A percentile compares a stretch with the other conserved stretches of the same genome.
Conservation (phyloP, 2,113 vertebrate species). For the Hydrochoerus hydrochaeris region DNA sequence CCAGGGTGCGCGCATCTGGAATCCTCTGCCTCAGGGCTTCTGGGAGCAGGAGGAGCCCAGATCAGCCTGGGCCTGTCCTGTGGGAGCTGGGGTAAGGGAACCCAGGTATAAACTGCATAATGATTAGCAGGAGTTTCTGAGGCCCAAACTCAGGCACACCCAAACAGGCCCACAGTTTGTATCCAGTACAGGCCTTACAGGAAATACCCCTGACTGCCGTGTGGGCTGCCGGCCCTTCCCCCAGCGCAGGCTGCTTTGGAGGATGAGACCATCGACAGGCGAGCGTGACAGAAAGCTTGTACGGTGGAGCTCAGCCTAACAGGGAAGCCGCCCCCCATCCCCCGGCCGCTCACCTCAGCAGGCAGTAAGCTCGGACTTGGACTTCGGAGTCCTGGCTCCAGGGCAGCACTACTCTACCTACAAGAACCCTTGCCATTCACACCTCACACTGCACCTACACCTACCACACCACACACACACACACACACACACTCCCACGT, state of each 20-base stretch:
- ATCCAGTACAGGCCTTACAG: neutral
- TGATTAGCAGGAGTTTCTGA: neutral
- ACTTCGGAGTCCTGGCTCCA: too few species aligned
- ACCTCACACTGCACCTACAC: neutral
- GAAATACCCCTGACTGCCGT: accelerated
- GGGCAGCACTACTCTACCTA: neutral
- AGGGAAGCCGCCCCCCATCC: neutral
- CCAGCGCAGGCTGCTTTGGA: neutral
- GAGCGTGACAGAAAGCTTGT: neutral
- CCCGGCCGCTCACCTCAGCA: neutral
- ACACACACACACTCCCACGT: accelerated
- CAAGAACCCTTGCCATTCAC: neutral
- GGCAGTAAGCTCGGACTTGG: neutral
- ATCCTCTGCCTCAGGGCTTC: neutral
- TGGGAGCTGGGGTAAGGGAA: neutral
- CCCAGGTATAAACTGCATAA: accelerated
- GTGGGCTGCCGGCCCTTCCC: neutral
- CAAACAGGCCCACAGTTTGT: accelerated
- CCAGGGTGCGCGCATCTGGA: accelerated
- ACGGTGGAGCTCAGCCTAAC: accelerated
- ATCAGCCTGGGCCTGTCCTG: neutral
- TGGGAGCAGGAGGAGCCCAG: neutral
- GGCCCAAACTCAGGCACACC: neutral
- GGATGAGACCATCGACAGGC: neutral
- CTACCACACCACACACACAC: neutral